Conservation (phyloP, 2,113 vertebrate genomes). For the Corvus cornix region DNA sequence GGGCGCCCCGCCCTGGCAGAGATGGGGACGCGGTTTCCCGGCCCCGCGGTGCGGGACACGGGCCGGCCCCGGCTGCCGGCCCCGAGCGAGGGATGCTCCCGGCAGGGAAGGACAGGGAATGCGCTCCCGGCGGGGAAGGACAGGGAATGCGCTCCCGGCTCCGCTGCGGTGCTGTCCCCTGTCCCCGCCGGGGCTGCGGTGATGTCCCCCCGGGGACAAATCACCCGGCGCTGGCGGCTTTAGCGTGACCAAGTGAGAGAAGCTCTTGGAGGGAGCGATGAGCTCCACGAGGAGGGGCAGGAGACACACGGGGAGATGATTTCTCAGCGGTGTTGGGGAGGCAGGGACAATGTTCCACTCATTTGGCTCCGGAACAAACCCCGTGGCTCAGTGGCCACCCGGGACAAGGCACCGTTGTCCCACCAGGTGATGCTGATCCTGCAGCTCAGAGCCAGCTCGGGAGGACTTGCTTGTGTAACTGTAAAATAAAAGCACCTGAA, state of each 20-base stretch:
- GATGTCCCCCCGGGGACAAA: neutral
- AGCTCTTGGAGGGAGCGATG: neutral
- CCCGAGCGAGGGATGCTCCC: neutral
- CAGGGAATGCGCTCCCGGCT: neutral
- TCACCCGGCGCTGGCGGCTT: neutral
- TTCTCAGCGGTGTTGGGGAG: rapidly evolving
- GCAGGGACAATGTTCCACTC: neutral
- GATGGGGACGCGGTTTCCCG: neutral
- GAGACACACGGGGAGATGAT: neutral
- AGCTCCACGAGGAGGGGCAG: neutral
- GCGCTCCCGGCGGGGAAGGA: neutral
- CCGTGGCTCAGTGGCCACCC: neutral
- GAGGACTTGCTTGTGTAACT: neutral
- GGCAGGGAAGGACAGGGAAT: neutral
- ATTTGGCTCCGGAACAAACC: rapidly evolving
- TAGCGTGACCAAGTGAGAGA: neutral
- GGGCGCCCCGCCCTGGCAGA: neutral
- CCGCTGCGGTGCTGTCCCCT: neutral
- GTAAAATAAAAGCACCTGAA: no score
- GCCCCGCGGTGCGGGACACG: neutral
- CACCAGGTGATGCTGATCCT: neutral
- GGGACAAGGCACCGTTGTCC: neutral
- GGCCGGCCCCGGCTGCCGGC: neutral
- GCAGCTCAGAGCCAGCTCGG: neutral
- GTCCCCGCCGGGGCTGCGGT: neutral